These are phyloP conservation scores for Minunthozetes semirufus DNA, from an alignment of 2,888 invertebrate species.

Conservation along the genomic window DNA sequence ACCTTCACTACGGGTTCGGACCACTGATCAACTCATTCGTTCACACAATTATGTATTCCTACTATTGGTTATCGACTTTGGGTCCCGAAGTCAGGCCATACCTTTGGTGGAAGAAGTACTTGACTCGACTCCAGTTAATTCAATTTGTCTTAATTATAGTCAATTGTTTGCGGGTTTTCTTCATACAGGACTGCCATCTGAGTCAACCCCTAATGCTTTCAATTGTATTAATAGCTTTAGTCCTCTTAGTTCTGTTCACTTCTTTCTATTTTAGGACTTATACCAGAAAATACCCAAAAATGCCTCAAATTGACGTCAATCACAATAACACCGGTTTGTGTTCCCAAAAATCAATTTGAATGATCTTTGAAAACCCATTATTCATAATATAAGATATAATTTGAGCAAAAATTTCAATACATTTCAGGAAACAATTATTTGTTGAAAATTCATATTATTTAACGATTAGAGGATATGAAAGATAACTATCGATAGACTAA, in stretches of 20 bases:
- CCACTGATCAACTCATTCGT: slow-evolving; percentile 31
- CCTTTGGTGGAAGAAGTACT: slow-evolving; percentile 27
- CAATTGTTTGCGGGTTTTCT: slow-evolving; percentile 9
- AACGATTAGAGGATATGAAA: too few relatives aligned
- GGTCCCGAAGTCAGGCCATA: not conserved
- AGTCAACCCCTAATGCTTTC: not conserved
- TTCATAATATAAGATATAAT: too few relatives aligned
- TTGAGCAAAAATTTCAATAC: too few relatives aligned
- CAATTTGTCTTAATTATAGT: slow-evolving; percentile 31
- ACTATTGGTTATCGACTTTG: slow-evolving; percentile 25
- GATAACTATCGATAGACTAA: too few relatives aligned
- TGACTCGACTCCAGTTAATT: slow-evolving; percentile 18
- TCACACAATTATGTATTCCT: slow-evolving; percentile 29
- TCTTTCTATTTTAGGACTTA: slow-evolving; percentile 10
- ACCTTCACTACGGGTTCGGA: slow-evolving; percentile 11
- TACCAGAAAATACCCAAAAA: not conserved
- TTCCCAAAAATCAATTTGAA: too few relatives aligned
- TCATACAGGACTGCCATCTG: slow-evolving; percentile 10
- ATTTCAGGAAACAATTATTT: too few relatives aligned
- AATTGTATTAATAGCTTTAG: not conserved
- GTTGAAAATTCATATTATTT: too few relatives aligned
- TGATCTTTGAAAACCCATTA: too few relatives aligned
- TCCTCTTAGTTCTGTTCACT: not conserved
- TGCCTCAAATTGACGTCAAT: too few relatives aligned
- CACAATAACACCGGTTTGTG: too few relatives aligned